These are phyloP conservation scores for Mohoua ochrocephala DNA, from an alignment of 2,113 vertebrate species.

Conservation along the genomic window DNA sequence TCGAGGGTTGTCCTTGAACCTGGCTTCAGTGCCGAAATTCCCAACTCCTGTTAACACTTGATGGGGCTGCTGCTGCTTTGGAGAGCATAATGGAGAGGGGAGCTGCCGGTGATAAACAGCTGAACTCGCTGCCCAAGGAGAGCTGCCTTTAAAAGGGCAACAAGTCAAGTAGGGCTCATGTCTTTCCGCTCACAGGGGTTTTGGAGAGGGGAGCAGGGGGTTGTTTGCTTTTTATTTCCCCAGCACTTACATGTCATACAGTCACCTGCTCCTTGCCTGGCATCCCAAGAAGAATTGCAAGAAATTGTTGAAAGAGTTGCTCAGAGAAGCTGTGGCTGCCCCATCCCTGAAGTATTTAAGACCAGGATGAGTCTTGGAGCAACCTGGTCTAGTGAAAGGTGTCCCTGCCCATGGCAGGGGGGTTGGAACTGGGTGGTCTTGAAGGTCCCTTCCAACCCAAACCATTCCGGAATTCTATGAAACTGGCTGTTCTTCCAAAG, in stretches of 20 bases:
- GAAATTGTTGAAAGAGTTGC: not conserved
- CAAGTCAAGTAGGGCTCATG: fast-evolving
- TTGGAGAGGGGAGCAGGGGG: fast-evolving
- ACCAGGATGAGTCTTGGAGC: not conserved
- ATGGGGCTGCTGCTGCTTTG: not conserved
- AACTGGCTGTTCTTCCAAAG: not conserved
- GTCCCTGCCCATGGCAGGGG: not conserved
- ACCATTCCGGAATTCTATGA: not conserved
- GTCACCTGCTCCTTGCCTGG: not conserved
- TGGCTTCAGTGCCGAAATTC: not conserved
- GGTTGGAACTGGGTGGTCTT: not conserved
- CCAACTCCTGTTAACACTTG: not conserved
- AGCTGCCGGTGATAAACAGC: not conserved
- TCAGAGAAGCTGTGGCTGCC: not conserved
- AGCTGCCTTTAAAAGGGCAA: not conserved
- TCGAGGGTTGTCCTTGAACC: not conserved
- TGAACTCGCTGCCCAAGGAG: not conserved
- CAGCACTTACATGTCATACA: not conserved
- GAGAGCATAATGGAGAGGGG: not conserved
- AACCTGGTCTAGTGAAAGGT: not conserved
- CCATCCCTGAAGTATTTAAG: not conserved
- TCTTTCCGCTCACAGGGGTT: not conserved
- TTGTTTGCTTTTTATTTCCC: not conserved
- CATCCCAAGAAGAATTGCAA: not conserved
- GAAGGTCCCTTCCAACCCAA: not conserved